These are phyloP conservation scores for Amniataba percoides DNA, from an alignment of 2,797 vertebrate genomes.

Conservation along the genomic window DNA sequence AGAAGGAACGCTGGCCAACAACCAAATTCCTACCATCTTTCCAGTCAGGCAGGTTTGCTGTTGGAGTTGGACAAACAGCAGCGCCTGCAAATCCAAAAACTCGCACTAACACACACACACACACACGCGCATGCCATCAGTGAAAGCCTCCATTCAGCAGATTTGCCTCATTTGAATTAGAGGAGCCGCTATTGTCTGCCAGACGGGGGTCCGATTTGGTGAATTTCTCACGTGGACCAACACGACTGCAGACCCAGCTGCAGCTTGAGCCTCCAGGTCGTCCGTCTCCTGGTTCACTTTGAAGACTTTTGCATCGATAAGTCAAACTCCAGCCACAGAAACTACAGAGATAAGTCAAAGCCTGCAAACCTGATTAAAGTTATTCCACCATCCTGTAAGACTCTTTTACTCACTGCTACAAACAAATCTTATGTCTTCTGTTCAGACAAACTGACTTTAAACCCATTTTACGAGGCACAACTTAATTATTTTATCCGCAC, in stretches of 20 bases:
- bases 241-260: background rate
- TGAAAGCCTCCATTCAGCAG: constrained; percentile 67
- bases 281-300: background rate
- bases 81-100: background rate
- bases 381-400: background rate
- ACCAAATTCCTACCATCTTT: background rate
- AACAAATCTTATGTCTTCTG: background rate
- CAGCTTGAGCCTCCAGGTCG: background rate
- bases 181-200: constrained; percentile 51
- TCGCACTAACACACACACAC: constrained; percentile 11
- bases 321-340: background rate
- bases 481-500: background rate
- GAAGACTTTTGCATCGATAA: background rate
- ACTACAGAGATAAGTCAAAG: background rate
- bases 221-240: constrained; percentile 11
- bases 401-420: background rate
- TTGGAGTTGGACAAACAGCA: constrained; percentile 1
- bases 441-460: background rate
- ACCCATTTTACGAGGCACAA: background rate
- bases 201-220: background rate
- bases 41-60: constrained; percentile 10
- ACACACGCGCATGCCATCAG: constrained; percentile 4
- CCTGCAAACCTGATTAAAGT: background rate
- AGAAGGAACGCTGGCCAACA: background rate
- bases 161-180: constrained; percentile 59